Conservation (phyloP, 2,797 vertebrate genomes). For the Sebastes vulpes region DNA sequence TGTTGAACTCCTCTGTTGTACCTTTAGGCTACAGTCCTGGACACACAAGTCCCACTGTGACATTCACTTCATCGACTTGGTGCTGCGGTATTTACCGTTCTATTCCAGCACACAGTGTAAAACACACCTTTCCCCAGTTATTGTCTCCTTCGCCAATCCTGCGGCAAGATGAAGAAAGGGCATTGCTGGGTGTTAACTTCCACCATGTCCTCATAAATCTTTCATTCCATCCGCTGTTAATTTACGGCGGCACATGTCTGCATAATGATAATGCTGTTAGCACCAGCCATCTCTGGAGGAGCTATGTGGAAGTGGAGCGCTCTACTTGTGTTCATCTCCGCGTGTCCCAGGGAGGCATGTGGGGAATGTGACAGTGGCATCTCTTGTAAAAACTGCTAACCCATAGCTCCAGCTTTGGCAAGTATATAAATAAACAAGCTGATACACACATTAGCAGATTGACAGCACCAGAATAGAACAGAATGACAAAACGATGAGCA, state of each 20-base stretch:
- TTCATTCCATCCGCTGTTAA: constrained; percentile 19
- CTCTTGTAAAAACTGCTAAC: constrained; percentile 48
- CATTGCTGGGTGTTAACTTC: constrained; percentile 1
- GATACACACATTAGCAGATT: constrained; percentile 49
- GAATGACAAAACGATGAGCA: constrained; percentile 43
- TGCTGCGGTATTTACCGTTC: constrained; percentile 65
- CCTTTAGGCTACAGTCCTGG: constrained; percentile 66
- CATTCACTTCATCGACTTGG: constrained; percentile 63
- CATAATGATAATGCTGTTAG: constrained; percentile 39
- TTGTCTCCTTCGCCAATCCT: constrained; percentile 13
- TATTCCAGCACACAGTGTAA: constrained; percentile 30
- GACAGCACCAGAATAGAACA: constrained; percentile 46
- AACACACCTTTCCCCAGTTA: constrained; percentile 29
- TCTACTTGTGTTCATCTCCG: constrained; percentile 47
- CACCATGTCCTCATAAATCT: background rate
- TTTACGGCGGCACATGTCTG: constrained; percentile 33
- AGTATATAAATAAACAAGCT: constrained; percentile 58
- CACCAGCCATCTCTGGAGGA: constrained; percentile 44
- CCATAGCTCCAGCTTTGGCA: constrained; percentile 41
- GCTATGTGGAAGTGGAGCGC: constrained; percentile 34
- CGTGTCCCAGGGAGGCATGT: constrained; percentile 35
- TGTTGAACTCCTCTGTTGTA: constrained; percentile 67
- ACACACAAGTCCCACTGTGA: constrained; percentile 68
- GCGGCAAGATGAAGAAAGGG: background rate
- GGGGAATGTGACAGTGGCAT: constrained; percentile 39